A percentile compares a stretch with the other conserved stretches of the same genome.
phyloP scores from a whole-genome alignment of 2,888 invertebrate species.

The Stomorhina lunata region DNA sequence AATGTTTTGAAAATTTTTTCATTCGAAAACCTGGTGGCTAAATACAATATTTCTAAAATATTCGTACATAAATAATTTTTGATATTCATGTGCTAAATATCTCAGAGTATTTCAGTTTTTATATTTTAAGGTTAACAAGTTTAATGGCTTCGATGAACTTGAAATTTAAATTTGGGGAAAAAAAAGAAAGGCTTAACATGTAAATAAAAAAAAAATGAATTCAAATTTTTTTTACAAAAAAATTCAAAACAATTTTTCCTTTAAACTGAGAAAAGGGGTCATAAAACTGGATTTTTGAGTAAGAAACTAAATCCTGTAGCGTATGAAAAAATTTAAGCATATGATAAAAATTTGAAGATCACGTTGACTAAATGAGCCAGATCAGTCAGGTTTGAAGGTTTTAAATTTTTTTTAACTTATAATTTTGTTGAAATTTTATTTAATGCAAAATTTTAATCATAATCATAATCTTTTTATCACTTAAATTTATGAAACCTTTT shows the following conservation, averaged over 20 bases:
- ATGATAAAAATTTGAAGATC: neutral
- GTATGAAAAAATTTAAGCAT: no score
- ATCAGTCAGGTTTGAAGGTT: no score
- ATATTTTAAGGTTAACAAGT: constrained; percentile 62
- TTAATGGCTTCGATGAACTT: constrained; percentile 66
- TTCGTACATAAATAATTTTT: constrained; percentile 19
- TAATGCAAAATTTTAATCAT: no score
- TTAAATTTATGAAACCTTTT: neutral
- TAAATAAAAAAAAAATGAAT: constrained; percentile 38
- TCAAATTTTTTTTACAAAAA: constrained; percentile 19
- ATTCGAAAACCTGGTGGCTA: constrained; percentile 49
- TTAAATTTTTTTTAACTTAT: no score
- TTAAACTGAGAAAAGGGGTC: constrained; percentile 48
- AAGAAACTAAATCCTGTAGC: constrained; percentile 30
- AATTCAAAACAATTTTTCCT: neutral
- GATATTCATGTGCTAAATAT: neutral
- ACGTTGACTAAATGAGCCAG: constrained; percentile 15
- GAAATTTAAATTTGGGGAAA: constrained; percentile 29
- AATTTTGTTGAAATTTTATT: no score
- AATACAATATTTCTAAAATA: no score
- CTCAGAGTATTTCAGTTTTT: neutral
- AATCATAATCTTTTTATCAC: no score
- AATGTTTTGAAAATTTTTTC: no score
- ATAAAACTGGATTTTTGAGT: constrained; percentile 48
- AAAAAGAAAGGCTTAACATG: constrained; percentile 4